phyloP scores from a whole-genome alignment of 1,140 invertebrate genomes.

The Anoplophora glabripennis region DNA sequence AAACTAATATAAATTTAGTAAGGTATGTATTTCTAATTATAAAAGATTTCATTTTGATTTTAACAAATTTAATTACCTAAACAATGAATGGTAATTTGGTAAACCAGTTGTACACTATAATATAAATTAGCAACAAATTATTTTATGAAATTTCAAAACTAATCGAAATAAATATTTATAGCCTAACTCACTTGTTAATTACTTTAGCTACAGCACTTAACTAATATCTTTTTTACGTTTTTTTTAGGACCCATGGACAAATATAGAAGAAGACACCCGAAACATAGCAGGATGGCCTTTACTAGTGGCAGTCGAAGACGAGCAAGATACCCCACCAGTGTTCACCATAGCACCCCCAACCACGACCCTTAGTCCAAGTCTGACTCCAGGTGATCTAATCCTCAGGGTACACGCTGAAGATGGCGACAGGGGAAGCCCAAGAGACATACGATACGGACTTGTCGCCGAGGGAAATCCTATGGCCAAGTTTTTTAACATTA shows the following conservation, averaged over 20 bases:
- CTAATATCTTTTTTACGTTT: conserved; percentile 17
- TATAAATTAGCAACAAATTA: no score
- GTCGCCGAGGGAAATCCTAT: conserved; percentile 80
- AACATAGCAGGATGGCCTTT: conserved; percentile 80
- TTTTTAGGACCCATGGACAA: conserved; percentile 77
- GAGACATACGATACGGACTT: conserved; percentile 77
- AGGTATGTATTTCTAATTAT: no score
- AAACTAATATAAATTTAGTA: no score
- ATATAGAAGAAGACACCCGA: conserved; percentile 73
- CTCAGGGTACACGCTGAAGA: conserved; percentile 80
- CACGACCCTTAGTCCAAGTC: conserved; percentile 63
- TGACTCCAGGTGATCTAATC: conserved; percentile 63
- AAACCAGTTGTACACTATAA: no score
- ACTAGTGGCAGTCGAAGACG: conserved; percentile 77
- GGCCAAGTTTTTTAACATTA: conserved; percentile 78
- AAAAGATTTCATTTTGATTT: no score
- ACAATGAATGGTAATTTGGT: no score
- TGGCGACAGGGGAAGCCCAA: conserved; percentile 79
- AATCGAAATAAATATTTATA: background rate
- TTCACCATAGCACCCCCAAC: conserved; percentile 79
- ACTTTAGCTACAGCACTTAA: background rate
- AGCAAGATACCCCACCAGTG: conserved; percentile 82
- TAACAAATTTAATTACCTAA: no score
- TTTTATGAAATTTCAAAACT: no score
- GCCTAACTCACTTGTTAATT: background rate